A percentile compares a stretch with the other conserved stretches of the same genome.
Conservation (phyloP, 53 echinoderm and acorn worm species). For the Holothuria scabra region DNA sequence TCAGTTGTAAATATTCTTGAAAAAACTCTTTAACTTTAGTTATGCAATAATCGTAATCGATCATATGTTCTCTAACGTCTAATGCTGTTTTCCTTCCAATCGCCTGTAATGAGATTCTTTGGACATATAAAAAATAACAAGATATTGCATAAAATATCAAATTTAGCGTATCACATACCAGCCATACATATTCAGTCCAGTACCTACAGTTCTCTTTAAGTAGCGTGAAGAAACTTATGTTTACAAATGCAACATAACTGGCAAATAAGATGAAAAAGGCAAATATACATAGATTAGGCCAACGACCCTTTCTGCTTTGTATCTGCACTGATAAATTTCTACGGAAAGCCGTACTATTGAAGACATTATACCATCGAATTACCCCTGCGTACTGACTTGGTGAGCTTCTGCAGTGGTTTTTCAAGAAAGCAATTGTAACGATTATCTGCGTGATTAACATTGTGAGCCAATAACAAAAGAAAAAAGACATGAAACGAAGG, state of each 20-base stretch:
- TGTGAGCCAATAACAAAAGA: slow-evolving; percentile 1
- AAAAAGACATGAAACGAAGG: slow-evolving; percentile 9
- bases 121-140: slow-evolving; percentile 23
- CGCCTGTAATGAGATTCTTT: background rate
- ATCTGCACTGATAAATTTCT: background rate
- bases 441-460: background rate
- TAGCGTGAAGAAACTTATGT: slow-evolving; percentile 3
- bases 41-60: background rate
- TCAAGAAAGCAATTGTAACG: background rate
- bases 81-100: background rate
- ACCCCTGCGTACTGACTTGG: no score
- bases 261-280: background rate
- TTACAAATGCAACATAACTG: background rate
- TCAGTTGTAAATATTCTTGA: slow-evolving; percentile 18
- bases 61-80: background rate
- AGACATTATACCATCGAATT: no score
- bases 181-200: background rate
- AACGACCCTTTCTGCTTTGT: background rate
- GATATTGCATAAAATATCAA: background rate
- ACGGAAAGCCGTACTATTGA: background rate
- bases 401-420: background rate
- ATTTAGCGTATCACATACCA: background rate
- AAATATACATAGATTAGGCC: background rate
- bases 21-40: background rate
- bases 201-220: background rate